phyloP scores from a whole-genome alignment of 2,113 vertebrate species.

The Hydrolagus affinis region DNA sequence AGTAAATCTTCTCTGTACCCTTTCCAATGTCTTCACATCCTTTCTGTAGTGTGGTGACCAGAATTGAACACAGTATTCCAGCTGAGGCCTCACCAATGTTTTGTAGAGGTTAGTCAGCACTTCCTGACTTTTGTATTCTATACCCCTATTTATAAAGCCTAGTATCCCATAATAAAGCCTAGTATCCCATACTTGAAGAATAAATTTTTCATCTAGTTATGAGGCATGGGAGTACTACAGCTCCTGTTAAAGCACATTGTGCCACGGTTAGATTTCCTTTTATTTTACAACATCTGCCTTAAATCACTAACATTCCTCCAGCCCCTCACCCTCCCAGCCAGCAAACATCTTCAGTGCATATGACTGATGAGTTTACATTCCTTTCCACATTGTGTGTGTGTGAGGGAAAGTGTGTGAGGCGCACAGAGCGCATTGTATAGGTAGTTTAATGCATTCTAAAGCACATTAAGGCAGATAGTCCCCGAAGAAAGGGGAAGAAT shows the following conservation, averaged over 20 bases:
- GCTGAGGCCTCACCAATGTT: too few relatives aligned
- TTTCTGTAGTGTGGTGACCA: too few relatives aligned
- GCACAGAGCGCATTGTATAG: not conserved
- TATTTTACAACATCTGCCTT: conserved; percentile 5
- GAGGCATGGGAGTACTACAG: too few relatives aligned
- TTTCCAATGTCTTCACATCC: too few relatives aligned
- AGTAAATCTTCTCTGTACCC: too few relatives aligned
- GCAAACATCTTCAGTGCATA: not conserved
- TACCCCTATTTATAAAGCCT: too few relatives aligned
- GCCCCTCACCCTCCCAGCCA: not conserved
- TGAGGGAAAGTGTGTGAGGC: not conserved
- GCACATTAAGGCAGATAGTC: too few relatives aligned
- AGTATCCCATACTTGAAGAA: not conserved
- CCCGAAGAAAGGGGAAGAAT: not conserved
- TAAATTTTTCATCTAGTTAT: too few relatives aligned
- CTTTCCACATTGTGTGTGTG: not conserved
- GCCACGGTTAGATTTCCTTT: not conserved
- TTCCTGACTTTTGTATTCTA: too few relatives aligned
- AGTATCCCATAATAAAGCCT: too few relatives aligned
- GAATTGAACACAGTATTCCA: too few relatives aligned
- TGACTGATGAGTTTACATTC: not conserved
- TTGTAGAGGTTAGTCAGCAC: too few relatives aligned
- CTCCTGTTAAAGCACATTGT: not conserved
- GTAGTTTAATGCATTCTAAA: not conserved
- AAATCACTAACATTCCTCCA: not conserved